Evolutionary conservation across 2,113 vertebrate genomes (phyloP), one percentile per base, ranked within the genome.

Genomic region (Thunnus thynnus): DNA sequence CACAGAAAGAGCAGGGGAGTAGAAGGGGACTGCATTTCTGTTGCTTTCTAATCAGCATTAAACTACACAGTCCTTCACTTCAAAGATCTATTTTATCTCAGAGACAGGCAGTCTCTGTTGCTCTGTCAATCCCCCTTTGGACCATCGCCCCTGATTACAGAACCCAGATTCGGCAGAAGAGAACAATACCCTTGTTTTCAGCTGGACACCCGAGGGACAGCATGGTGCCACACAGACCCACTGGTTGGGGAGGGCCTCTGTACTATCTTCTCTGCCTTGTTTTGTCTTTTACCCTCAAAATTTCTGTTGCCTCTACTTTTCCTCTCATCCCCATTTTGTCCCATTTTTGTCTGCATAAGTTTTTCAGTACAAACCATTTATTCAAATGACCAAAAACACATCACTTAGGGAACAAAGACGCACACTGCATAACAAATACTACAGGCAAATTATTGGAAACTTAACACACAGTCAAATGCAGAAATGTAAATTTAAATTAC

Each of bases 161-260:
- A 89, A 72, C 55, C 66, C 76, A 84, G 72, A 91, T 84, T 89
- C 18, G 30, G 27, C 79, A 66, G 62, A 72, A 3, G 44, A 83
- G 76, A 86, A 87, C 80, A 89, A 92, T 84, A 63, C 68, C 25
- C 17, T 61, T 86, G 72, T 81, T 86, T 89, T 70, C 66, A 63
- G 73, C 18, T 3, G n/a, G 51, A 30, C 61, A 67, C 76, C 71
- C 84, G 54, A 48, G 81, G 84, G 84, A 86, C 46, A 30, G 20
- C 57, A 41, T 20, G 82, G 75, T 69, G 78, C 63, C 83, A 75
- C 55, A 32, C 74, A 75, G 85, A 67, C 64, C 7, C 14, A 27
- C 16, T 55, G 60, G 67, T 50, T 13, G 6, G 32, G 13, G 14
- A 61, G 57, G 30, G 50, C 51, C 36, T 48, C 9, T 52, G 18